Conservation (phyloP, 2,797 vertebrate genomes). For the Picus viridis region DNA sequence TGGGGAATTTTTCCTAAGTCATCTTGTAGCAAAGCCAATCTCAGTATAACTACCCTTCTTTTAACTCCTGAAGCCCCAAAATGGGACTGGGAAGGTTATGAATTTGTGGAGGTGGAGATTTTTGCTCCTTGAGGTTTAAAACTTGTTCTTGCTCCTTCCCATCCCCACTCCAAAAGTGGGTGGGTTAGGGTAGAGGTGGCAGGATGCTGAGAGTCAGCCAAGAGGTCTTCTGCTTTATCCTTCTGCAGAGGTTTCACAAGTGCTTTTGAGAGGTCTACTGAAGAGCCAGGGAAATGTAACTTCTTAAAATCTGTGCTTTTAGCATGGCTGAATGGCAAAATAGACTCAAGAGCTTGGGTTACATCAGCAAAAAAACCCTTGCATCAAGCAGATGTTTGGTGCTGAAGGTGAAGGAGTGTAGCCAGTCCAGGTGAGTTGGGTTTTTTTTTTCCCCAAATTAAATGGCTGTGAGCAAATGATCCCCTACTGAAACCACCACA, state of each 20-base stretch:
- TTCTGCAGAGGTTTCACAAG: rapidly evolving
- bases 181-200: background rate
- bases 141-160: background rate
- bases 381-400: background rate
- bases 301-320: background rate
- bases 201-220: background rate
- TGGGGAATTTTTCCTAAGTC: conserved; percentile 40
- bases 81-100: background rate
- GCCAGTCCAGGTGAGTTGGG: background rate
- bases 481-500: background rate
- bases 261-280: background rate
- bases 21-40: conserved; percentile 2
- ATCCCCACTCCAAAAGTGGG: background rate
- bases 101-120: background rate
- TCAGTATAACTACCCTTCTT: background rate
- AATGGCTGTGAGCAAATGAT: background rate
- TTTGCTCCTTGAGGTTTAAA: background rate
- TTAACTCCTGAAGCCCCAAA: conserved; percentile 9
- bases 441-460: background rate
- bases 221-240: background rate
- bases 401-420: rapidly evolving
- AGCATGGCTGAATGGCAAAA: background rate
- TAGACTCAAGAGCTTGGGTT: background rate
- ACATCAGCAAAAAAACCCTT: too few species aligned
- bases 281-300: background rate